These are phyloP conservation scores for Gortyna flavago DNA, from an alignment of 2,888 invertebrate species.

Conservation along the genomic window DNA sequence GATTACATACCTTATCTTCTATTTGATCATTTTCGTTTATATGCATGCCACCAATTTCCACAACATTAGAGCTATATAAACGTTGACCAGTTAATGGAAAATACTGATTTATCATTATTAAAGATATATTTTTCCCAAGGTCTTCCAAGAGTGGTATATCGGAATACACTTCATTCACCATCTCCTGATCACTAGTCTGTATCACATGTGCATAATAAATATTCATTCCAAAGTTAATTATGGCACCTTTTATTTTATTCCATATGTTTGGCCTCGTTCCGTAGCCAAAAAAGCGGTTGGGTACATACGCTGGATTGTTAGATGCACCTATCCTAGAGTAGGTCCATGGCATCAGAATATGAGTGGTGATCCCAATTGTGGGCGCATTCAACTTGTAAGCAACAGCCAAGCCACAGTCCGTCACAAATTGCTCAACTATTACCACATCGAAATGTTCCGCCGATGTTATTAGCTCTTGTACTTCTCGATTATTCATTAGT, in stretches of 20 bases:
- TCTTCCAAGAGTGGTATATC: conserved; percentile 70
- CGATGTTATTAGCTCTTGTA: too few species aligned
- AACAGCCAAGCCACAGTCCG: too few species aligned
- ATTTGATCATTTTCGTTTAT: conserved; percentile 32
- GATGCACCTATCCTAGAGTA: too few species aligned
- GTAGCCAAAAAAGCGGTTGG: not conserved
- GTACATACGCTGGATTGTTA: too few species aligned
- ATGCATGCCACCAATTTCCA: conserved; percentile 87
- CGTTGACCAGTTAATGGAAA: conserved; percentile 86
- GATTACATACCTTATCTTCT: conserved; percentile 39
- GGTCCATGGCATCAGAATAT: too few species aligned
- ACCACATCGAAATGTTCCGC: too few species aligned
- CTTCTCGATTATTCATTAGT: too few species aligned
- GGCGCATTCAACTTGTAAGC: too few species aligned
- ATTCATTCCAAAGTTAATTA: conserved; percentile 70
- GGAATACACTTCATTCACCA: conserved; percentile 66
- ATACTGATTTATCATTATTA: conserved; percentile 86
- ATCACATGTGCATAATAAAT: conserved; percentile 67
- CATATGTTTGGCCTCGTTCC: conserved; percentile 80
- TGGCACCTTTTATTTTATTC: conserved; percentile 83
- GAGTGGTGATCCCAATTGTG: too few species aligned
- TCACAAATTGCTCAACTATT: too few species aligned
- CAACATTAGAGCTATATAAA: conserved; percentile 83
- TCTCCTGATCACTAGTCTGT: conserved; percentile 68
- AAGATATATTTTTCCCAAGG: conserved; percentile 70